Percentiles rank a stretch among this genome's conserved stretches.
Evolutionary conservation across 30 jellyfish, hydroid and myxozoan species (phyloP).

Genomic region (Mastigias papua): DNA sequence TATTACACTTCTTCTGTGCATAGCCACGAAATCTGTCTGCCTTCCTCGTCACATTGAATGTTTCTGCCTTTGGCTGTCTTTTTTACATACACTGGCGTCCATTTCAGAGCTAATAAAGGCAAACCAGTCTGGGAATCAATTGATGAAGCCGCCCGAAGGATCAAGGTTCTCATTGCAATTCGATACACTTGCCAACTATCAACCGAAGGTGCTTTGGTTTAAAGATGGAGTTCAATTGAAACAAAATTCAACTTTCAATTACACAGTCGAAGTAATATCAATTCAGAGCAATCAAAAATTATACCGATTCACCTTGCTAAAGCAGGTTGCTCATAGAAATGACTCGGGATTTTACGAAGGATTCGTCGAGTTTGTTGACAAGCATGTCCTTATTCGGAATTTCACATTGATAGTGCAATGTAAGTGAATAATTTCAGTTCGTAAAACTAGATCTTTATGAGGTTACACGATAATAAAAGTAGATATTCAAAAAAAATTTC

Average conservation of each 20-base stretch:
- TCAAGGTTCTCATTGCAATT: not conserved
- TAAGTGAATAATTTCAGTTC: not conserved
- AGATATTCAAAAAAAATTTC: too few species aligned
- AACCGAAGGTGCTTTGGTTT: conserved; percentile 32
- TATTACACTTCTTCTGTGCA: too few species aligned
- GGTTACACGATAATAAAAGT: too few species aligned
- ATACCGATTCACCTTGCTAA: conserved; percentile 18
- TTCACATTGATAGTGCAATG: conserved; percentile 11
- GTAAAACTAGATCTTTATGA: too few species aligned
- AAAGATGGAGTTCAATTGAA: conserved; percentile 5
- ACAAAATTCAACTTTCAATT: not conserved
- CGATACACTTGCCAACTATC: conserved; percentile 17
- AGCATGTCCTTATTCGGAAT: not conserved
- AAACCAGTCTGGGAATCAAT: not conserved
- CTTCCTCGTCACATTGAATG: not conserved
- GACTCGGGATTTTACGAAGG: conserved; percentile 41
- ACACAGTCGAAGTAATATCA: not conserved
- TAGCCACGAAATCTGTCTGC: too few species aligned
- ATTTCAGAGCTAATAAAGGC: not conserved
- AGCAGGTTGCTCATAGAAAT: not conserved
- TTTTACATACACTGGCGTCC: not conserved
- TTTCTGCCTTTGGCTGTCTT: not conserved
- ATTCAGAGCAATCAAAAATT: not conserved
- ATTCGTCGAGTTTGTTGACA: not conserved
- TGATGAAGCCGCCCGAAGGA: conserved; percentile 16